A percentile compares a stretch with the other conserved stretches of the same genome.
These are phyloP conservation scores for Mizuhopecten yessoensis DNA, from an alignment of 1,140 invertebrate species.

Conservation along the genomic window DNA sequence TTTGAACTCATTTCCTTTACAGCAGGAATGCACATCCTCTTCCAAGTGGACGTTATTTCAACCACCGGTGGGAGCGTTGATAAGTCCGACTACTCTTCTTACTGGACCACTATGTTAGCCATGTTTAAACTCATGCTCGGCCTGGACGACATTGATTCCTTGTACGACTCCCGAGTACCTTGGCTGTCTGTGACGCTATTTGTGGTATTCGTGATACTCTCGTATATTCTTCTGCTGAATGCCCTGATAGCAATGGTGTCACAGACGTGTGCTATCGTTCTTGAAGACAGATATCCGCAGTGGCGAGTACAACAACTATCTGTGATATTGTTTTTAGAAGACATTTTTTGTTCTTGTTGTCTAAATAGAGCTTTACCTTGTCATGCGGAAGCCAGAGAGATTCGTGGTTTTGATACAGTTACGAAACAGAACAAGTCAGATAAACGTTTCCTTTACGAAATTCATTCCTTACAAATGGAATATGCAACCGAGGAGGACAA, in stretches of 20 bases:
- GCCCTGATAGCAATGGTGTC: conserved; percentile 77
- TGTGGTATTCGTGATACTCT: conserved; percentile 69
- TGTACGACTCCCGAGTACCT: conserved; percentile 65
- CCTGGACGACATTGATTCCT: conserved; percentile 63
- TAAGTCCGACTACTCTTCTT: conserved; percentile 57
- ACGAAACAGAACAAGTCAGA: conserved; percentile 56
- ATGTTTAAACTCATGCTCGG: conserved; percentile 76
- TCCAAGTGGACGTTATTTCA: conserved; percentile 42
- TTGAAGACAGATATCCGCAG: conserved; percentile 67
- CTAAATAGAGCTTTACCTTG: conserved; percentile 44
- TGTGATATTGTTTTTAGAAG: conserved; percentile 72
- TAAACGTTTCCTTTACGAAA: conserved; percentile 55
- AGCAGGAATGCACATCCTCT: conserved; percentile 69
- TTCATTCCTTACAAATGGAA: conserved; percentile 58
- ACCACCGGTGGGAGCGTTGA: neutral
- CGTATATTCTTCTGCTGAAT: conserved; percentile 75
- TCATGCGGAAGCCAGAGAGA: conserved; percentile 49
- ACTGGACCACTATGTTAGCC: conserved; percentile 62
- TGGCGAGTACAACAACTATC: conserved; percentile 71
- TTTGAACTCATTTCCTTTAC: conserved; percentile 71
- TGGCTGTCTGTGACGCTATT: conserved; percentile 66
- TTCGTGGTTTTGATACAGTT: conserved; percentile 52
- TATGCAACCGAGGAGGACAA: conserved; percentile 61
- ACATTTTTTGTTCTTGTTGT: conserved; percentile 60
- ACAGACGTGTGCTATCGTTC: conserved; percentile 70